Percentiles rank a stretch among this genome's conserved stretches.
These are phyloP conservation scores for Lepidochitona cinerea DNA, from an alignment of 2,888 invertebrate species.

Conservation along the genomic window DNA sequence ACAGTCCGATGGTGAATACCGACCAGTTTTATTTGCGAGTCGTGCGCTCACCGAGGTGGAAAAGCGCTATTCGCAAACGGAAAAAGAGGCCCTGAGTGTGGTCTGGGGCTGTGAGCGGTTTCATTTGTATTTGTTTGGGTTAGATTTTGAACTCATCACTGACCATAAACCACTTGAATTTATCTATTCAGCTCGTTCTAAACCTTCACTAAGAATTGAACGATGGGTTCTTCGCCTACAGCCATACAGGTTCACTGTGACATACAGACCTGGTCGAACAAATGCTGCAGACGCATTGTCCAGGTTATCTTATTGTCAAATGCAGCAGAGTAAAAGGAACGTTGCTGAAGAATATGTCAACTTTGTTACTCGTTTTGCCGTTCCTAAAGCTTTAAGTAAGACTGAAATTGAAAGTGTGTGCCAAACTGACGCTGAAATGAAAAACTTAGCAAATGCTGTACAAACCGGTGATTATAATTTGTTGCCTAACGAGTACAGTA, in stretches of 20 bases:
- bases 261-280: neutral
- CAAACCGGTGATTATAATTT: neutral
- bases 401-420: neutral
- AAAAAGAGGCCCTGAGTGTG: conserved; percentile 17
- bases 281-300: neutral
- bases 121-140: conserved; percentile 2
- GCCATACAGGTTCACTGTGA: conserved; percentile 10
- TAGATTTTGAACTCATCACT: conserved; percentile 12
- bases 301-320: neutral
- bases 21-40: conserved; percentile 12
- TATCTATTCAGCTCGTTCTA: conserved; percentile 20
- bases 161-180: conserved; percentile 23
- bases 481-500: neutral
- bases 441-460: neutral
- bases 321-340: neutral
- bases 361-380: neutral
- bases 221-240: conserved; percentile 18
- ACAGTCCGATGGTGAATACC: neutral
- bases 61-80: conserved; percentile 17
- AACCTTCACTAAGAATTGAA: conserved; percentile 25
- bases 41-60: conserved; percentile 18
- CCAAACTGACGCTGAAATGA: neutral
- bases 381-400: neutral
- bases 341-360: neutral
- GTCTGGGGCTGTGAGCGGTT: conserved; percentile 15